Percentiles rank a stretch among this genome's conserved stretches.
phyloP scores from a whole-genome alignment of 2,888 invertebrate genomes.

The Hemithea aestivaria region DNA sequence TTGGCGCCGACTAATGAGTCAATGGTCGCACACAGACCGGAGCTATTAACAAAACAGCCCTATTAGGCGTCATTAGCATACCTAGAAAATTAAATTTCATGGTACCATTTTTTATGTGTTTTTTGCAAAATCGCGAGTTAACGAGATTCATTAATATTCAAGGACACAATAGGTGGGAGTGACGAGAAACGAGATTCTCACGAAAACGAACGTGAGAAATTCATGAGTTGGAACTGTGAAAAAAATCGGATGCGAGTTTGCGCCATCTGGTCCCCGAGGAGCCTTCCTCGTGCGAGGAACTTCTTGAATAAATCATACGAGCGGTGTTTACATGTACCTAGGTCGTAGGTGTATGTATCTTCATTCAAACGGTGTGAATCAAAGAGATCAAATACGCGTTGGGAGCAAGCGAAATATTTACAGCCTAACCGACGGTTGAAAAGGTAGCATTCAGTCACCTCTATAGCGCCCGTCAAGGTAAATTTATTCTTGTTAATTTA shows the following conservation, averaged over 20 bases:
- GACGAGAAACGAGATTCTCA: conserved; percentile 25
- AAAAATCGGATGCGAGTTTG: conserved; percentile 42
- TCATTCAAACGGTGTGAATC: conserved; percentile 17
- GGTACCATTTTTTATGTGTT: background rate
- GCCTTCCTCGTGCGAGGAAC: conserved; percentile 42
- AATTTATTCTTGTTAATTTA: conserved; percentile 7
- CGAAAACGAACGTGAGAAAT: conserved; percentile 47
- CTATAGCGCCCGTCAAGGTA: conserved; percentile 5
- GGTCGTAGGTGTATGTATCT: conserved; percentile 13
- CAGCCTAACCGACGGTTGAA: conserved; percentile 15
- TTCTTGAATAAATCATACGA: conserved; percentile 52
- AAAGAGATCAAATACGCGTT: conserved; percentile 20
- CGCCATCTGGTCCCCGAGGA: conserved; percentile 51
- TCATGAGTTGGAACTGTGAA: conserved; percentile 30
- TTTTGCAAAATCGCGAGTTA: background rate
- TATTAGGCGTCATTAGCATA: conserved; percentile 39
- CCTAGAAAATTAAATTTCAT: conserved; percentile 22
- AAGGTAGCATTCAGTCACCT: conserved; percentile 15
- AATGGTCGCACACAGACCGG: conserved; percentile 42
- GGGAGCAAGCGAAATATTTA: conserved; percentile 20
- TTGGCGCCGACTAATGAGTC: conserved; percentile 53
- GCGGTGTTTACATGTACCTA: conserved; percentile 25
- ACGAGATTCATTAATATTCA: conserved; percentile 3
- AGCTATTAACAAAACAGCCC: conserved; percentile 42
- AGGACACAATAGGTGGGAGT: conserved; percentile 4